phyloP scores from a whole-genome alignment of 2,888 invertebrate species.

The Eupithecia dodoneata region DNA sequence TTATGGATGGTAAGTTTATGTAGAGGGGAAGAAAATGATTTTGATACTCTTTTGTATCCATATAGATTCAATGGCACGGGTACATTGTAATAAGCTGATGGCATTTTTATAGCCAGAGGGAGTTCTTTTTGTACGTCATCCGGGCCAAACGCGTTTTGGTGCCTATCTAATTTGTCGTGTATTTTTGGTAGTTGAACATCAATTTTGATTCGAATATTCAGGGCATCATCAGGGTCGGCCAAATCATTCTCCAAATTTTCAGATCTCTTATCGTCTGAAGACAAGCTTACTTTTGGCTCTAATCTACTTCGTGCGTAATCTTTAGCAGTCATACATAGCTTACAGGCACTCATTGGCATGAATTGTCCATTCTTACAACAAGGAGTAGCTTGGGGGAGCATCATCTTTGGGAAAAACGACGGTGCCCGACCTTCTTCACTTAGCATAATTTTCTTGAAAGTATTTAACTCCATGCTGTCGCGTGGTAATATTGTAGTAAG shows the following conservation, averaged over 20 bases:
- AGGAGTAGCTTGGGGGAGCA: constrained; percentile 40
- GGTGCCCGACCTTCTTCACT: constrained; percentile 50
- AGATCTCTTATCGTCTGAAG: constrained; percentile 42
- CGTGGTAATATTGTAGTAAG: constrained; percentile 22
- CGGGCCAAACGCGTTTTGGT: constrained; percentile 39
- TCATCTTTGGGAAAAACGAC: constrained; percentile 38
- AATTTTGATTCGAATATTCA: constrained; percentile 72
- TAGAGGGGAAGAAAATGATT: constrained; percentile 55
- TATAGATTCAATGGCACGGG: constrained; percentile 65
- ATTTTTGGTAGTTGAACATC: constrained; percentile 71
- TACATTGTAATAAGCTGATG: constrained; percentile 65
- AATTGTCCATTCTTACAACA: constrained; percentile 63
- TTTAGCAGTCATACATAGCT: constrained; percentile 57
- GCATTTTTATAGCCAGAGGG: constrained; percentile 57
- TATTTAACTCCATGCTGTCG: constrained; percentile 43
- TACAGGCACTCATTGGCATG: constrained; percentile 56
- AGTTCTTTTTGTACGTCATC: constrained; percentile 58
- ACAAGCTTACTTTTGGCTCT: constrained; percentile 38
- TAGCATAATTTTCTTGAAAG: constrained; percentile 48
- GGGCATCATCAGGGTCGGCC: constrained; percentile 48
- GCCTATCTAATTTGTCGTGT: constrained; percentile 47
- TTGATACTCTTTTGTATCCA: constrained; percentile 57
- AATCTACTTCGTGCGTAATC: constrained; percentile 34
- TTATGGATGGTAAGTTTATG: constrained; percentile 73
- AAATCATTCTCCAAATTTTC: constrained; percentile 31